phyloP scores from a whole-genome alignment of 2,888 invertebrate species.

The Noctuana brunneofusca region DNA sequence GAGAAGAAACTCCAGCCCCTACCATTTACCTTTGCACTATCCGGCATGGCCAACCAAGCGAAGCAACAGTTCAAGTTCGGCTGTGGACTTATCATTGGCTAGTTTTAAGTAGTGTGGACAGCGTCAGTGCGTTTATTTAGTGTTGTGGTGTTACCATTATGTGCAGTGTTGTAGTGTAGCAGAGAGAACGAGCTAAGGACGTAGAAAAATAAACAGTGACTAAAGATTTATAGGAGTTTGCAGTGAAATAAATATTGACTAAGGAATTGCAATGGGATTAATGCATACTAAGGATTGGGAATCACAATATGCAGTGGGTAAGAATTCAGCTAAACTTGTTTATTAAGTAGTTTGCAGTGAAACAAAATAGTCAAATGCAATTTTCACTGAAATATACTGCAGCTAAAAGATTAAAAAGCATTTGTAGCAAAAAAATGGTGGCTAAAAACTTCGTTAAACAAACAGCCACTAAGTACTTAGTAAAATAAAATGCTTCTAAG shows the following conservation, averaged over 20 bases:
- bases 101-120: slow-evolving; percentile 47
- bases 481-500: too few species aligned
- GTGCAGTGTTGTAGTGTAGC: slow-evolving; percentile 7
- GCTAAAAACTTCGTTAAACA: too few species aligned
- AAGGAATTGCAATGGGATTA: neutral
- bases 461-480: too few species aligned
- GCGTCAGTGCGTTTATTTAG: slow-evolving; percentile 16
- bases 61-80: slow-evolving; percentile 97
- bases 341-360: too few species aligned
- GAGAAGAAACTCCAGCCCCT: slow-evolving; percentile 97
- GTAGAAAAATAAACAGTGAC: neutral
- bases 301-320: neutral
- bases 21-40: slow-evolving; percentile 96
- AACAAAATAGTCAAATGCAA: too few species aligned
- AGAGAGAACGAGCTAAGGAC: neutral
- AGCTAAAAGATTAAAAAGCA: too few species aligned
- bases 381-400: too few species aligned
- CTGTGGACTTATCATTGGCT: slow-evolving; percentile 96
- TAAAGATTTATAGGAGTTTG: neutral
- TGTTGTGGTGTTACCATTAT: slow-evolving; percentile 27
- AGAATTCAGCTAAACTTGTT: too few species aligned
- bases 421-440: too few species aligned
- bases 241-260: neutral
- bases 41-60: slow-evolving; percentile 95
- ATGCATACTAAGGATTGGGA: neutral